Evolutionary conservation across 2,888 invertebrate genomes (phyloP), one percentile per base, ranked within the genome.

Genomic region (Drosophila anceps): DNA sequence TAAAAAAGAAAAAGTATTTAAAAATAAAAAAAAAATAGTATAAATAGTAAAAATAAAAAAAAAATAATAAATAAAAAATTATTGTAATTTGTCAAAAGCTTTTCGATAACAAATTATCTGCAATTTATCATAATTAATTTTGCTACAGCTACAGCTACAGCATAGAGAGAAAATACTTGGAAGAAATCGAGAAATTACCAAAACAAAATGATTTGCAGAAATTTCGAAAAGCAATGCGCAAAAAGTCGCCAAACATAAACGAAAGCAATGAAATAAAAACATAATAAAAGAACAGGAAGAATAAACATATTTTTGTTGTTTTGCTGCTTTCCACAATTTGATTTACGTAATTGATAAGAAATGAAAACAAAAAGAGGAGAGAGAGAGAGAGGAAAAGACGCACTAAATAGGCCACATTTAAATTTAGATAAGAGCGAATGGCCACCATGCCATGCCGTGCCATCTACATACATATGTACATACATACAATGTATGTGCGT

Each of bases 281-380:
- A 67, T 61, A 64, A 73, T 51, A 48, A 29, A 41, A 67, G 12
- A 46, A 48, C n/a, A 53, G 60, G 15, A 65, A 29, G 35, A 44
- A 55, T 50, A 29, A n/a, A 46, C 12, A 37, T 18, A 57, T 39
- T 46, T 44, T 51, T 29, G 10, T 59, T 72, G 37, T 62, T 31
- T 78, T 48, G 51, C 12, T 39, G 54, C 58, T 62, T 63, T 67
- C 53, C 53, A 70, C 57, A 51, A 50, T 77, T 76, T 9, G 66
- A 77, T 88, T 86, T 82, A 88, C 88, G 84, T 76, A 88, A 86
- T 77, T 88, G 86, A 86, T 86, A 86, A 86, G 79, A 84, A 73
- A 63, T 58, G 43, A 70, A 69, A 67, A 48, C 24, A 39, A 20
- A 66, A 66, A 51, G 29, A 59, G n/a, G n/a, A n/a, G n/a, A n/a